Evolutionary conservation across 92 coral and sea anemone species (phyloP), one percentile per base, ranked within the genome.

Genomic region (Isaurus tuberculatus): DNA sequence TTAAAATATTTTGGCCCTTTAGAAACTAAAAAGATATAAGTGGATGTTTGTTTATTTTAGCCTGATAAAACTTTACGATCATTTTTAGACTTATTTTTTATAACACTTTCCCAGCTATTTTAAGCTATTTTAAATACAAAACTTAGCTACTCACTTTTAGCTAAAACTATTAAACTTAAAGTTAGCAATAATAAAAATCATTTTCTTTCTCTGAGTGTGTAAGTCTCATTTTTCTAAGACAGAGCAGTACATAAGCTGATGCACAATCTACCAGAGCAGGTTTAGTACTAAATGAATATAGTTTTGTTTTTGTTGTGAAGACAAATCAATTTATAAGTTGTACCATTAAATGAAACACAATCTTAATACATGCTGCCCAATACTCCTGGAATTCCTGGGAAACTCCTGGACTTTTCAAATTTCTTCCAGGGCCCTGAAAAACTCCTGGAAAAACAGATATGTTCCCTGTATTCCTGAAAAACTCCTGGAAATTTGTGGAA

Each of bases 231-330:
- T 53, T 53, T 53, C 63, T 53, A 53, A 53, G 63, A 19, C 63
- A 53, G 63, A 53, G 23, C 20, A 17, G 63, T 53, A 53, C 63
- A 53, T 53, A 53, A 53, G 63, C 63, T 53, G 63, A 53, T 53
- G 25, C 63, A 20, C 26, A 53, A 53, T 53, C 17, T 53, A 17
- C 25, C 63, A 53, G 26, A n/a, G 63, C 63, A 53, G 63, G 63
- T 53, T 53, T 53, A 53, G 63, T 53, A 53, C 63, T 19, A 53
- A 53, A 53, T 53, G 3, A 53, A 53, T 53, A 53, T n/a, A 53
- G 63, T 53, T 53, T 53, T 53, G 63, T 53, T 53, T 53, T 53
- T 53, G 63, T 53, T 53, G 63, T 53, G 28, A 53, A 53, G 63
- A 49, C 63, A 53, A 53, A 53, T 53, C 63, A 5, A 53, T n/a